Evolutionary conservation across 1,140 invertebrate genomes (phyloP), one percentile per base, ranked within the genome.

Genomic region (Marisa cornuarietis): DNA sequence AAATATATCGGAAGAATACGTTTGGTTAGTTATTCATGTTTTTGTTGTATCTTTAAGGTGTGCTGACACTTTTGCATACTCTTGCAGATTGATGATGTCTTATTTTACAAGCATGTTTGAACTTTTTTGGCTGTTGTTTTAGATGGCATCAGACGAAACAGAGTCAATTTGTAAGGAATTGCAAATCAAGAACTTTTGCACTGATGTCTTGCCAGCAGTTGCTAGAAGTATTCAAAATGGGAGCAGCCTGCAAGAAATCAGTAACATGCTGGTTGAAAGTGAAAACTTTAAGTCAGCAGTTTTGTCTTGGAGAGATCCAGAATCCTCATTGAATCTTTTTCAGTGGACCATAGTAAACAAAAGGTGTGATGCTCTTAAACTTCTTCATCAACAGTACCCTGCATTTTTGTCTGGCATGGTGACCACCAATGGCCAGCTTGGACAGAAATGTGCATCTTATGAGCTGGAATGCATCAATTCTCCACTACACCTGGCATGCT

Each of bases 401-500:
- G 26, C 24, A 9, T 79, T 79, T 49, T 63, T 73, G 24, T 65
- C 31, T 51, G 76, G 68, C 11, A 14, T 11, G n/a, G 54, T n/a
- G 51, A 26, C 31, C 10, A 73, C 22, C 20, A 26, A 42, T 42
- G 26, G 61, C n/a, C 49, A 69, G 49, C 65, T 8, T 78, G 66
- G 22, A 31, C 42, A 62, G 78, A 31, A 61, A 63, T 9, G 51
- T 51, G 65, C 24, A 22, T 24, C 42, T 9, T 6, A 0, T 31
- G 24, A 76, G 7, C 61, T 14, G 24, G 14, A 24, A 49, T 31
- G 61, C 24, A 20, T 73, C 5, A 79, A 79, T 61, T 14, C 24
- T 22, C 78, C 78, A 18, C 58, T 79, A 42, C 78, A 79, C 51
- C 61, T 79, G 11, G 78, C 71, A 13, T 79, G 78, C 42, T 73